Evolutionary conservation across 1,140 invertebrate genomes (phyloP), one percentile per base, ranked within the genome.

Genomic region (Daktulosphaira vitifoliae): DNA sequence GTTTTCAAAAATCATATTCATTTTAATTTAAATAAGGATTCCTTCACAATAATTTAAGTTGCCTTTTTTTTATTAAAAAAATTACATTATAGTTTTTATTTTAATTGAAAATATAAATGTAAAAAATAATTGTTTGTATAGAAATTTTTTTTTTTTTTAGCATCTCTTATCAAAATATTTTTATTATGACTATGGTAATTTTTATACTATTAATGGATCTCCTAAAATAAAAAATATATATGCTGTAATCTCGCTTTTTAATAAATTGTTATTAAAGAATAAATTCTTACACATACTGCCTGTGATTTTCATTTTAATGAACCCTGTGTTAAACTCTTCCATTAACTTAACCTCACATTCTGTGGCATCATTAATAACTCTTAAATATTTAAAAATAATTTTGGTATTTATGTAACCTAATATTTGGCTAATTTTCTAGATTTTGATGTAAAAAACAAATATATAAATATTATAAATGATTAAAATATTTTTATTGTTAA

Each of bases 321-420:
- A 54, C 23, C 65, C 68, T 39, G 66, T 65, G 48, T 70, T 70
- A 38, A 69, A 72, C 42, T 69, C 69, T 18, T 66, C 56, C 7
- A 69, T 68, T 22, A 71, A 51, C 26, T 68, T 49, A 23, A 72
- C 62, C 29, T 56, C 70, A 68, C 70, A 65, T 70, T 72, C 70
- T 0, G 69, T 70, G 5, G 62, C 39, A 67, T 71, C 69, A 67
- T 71, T 72, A 1, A 72, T 64, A 20, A 71, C 70, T 51, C 56
- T 68, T 20, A 70, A 25, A 46, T 68, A n/a, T 25, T 69, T 70
- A 25, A 70, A 59, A 65, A 69, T 23, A 48, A 22, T 48, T 9
- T 48, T 48, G 20, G 46, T 15, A 18, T 48, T 48, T 23, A 9
- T 46, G 23, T 48, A 48, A 48, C 46, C 26, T 23, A 15, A 22